Conservation (phyloP, 2,797 vertebrate species). For the Melanotaenia boesemani region DNA sequence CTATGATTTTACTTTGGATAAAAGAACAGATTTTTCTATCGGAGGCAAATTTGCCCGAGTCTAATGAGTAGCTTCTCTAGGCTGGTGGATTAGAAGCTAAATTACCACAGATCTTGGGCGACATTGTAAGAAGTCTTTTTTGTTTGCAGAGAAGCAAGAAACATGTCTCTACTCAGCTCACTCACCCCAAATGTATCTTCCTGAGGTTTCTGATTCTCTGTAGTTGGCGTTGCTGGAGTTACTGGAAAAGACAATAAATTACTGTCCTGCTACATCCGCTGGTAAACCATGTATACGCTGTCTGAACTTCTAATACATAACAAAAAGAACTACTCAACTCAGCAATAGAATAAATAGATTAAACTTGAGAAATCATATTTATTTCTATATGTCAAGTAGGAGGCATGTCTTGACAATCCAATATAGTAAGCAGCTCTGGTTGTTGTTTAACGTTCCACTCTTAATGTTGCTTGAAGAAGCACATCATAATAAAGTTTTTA, state of each 20-base stretch:
- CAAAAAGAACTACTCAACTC: background rate
- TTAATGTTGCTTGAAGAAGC: background rate
- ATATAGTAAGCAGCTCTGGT: background rate
- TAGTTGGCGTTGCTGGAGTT: constrained; percentile 77
- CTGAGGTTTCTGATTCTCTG: constrained; percentile 89
- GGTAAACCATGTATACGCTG: background rate
- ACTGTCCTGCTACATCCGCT: background rate
- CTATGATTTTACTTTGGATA: too few relatives aligned
- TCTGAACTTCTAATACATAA: background rate
- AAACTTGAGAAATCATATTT: background rate
- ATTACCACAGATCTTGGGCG: too few relatives aligned
- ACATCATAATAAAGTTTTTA: background rate
- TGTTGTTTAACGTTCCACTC: background rate
- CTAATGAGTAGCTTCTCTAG: too few relatives aligned
- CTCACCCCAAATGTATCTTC: constrained; percentile 95
- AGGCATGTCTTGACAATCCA: background rate
- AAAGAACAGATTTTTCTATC: too few relatives aligned
- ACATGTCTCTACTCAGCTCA: constrained; percentile 8
- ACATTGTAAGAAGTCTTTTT: too few relatives aligned
- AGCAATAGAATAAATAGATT: background rate
- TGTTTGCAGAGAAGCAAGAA: background rate
- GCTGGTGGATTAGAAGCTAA: too few relatives aligned
- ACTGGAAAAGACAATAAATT: constrained; percentile 50
- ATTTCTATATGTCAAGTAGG: background rate
- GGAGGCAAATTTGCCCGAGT: too few relatives aligned